Conservation (phyloP, 2,797 vertebrate species). For the Acrocephalus scirpaceus region DNA sequence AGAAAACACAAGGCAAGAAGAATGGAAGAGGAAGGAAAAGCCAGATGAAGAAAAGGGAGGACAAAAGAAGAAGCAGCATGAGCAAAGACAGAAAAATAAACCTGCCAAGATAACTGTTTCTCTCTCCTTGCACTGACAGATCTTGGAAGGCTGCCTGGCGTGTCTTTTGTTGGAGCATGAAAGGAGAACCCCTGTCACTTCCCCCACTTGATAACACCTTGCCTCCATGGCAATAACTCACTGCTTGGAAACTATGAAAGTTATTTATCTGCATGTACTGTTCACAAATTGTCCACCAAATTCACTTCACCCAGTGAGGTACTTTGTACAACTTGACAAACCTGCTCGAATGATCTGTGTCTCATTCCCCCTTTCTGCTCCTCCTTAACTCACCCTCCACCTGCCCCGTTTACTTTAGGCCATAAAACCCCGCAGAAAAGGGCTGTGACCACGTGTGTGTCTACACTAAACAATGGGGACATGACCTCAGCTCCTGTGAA, state of each 20-base stretch:
- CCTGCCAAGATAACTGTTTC: background rate
- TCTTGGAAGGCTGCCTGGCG: constrained; percentile 39
- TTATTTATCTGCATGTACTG: background rate
- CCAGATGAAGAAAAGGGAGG: background rate
- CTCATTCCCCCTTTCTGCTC: background rate
- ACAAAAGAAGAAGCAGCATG: background rate
- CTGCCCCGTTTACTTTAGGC: background rate
- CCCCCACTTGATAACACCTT: background rate
- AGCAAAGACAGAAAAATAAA: constrained; percentile 3
- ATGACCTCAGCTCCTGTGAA: background rate
- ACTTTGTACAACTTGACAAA: background rate
- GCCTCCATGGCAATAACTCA: background rate
- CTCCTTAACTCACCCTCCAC: background rate
- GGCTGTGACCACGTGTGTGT: background rate
- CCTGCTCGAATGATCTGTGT: fast-evolving
- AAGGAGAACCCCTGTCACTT: background rate
- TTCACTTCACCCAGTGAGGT: fast-evolving
- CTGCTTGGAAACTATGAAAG: background rate
- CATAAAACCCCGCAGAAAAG: background rate
- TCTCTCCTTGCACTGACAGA: constrained; percentile 12
- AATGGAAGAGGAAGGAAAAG: constrained; percentile 5
- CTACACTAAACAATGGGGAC: background rate
- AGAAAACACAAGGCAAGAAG: background rate
- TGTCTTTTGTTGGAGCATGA: background rate
- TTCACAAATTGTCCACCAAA: background rate